These are phyloP conservation scores for Lacanobia oleracea DNA, from an alignment of 2,888 invertebrate genomes.

Conservation along the genomic window DNA sequence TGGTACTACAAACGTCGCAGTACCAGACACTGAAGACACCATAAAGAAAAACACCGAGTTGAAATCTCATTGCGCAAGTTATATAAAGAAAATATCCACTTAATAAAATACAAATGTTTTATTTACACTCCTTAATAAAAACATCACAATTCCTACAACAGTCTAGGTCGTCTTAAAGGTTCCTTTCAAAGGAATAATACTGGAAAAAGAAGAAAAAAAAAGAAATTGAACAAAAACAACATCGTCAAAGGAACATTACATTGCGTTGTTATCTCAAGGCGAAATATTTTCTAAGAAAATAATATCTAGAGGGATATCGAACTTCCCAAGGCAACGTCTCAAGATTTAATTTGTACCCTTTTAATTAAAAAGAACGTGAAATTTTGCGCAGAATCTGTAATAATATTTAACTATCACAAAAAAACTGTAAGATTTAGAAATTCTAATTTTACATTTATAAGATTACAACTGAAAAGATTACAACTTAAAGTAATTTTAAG, in stretches of 20 bases:
- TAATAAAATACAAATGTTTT: slow-evolving; percentile 24
- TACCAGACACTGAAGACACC: neutral
- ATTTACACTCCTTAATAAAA: slow-evolving; percentile 41
- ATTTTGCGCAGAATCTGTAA: slow-evolving; percentile 1
- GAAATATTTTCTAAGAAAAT: slow-evolving; percentile 51
- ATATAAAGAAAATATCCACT: slow-evolving; percentile 8
- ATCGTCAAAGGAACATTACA: slow-evolving; percentile 49
- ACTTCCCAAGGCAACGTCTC: slow-evolving; percentile 14
- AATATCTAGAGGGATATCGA: slow-evolving; percentile 36
- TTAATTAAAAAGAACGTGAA: slow-evolving; percentile 32
- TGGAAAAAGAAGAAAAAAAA: slow-evolving; percentile 14
- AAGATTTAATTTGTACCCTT: slow-evolving; percentile 31
- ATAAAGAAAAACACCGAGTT: slow-evolving; percentile 14
- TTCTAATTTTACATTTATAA: neutral
- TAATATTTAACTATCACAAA: neutral
- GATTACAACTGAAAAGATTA: neutral
- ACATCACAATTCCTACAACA: slow-evolving; percentile 29
- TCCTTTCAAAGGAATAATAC: slow-evolving; percentile 36
- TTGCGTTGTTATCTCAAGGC: slow-evolving; percentile 48
- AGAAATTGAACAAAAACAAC: slow-evolving; percentile 49
- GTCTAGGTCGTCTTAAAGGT: slow-evolving; percentile 29
- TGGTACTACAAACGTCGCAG: neutral
- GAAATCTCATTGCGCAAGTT: slow-evolving; percentile 17
- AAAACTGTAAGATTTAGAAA: neutral
- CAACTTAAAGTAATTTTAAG: neutral